Conservation (phyloP, 1,140 invertebrate genomes). For the Cyclargus thomasi region DNA sequence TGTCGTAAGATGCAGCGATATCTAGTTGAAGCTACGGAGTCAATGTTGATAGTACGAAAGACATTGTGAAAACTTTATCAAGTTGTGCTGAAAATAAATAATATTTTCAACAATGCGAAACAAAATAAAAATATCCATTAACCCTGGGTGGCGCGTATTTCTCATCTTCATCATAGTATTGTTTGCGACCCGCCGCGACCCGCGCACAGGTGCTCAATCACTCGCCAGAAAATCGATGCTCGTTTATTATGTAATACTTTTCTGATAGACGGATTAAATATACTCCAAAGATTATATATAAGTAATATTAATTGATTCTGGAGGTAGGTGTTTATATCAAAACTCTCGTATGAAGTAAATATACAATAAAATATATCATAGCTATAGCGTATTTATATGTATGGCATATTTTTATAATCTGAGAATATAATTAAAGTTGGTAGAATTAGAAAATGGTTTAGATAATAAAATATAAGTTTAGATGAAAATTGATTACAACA, state of each 20-base stretch:
- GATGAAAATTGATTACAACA: no score
- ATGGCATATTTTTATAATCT: no score
- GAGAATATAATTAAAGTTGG: no score
- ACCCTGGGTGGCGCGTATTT: not conserved
- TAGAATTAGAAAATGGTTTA: no score
- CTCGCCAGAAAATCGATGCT: not conserved
- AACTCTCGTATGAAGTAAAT: no score
- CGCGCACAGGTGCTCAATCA: not conserved
- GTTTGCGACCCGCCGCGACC: constrained; percentile 1
- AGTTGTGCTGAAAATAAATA: not conserved
- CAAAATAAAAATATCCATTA: not conserved
- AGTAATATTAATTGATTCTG: not conserved
- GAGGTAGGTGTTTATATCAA: no score
- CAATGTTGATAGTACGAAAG: not conserved
- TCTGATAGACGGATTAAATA: not conserved
- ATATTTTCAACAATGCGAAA: not conserved
- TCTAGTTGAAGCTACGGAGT: no score
- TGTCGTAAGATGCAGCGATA: no score
- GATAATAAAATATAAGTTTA: no score
- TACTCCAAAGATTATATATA: not conserved
- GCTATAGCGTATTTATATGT: no score
- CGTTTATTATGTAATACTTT: not conserved
- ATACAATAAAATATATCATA: no score
- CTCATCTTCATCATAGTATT: not conserved
- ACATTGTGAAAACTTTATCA: not conserved